phyloP scores from a whole-genome alignment of 2,113 vertebrate genomes.

The Aptenodytes patagonicus region DNA sequence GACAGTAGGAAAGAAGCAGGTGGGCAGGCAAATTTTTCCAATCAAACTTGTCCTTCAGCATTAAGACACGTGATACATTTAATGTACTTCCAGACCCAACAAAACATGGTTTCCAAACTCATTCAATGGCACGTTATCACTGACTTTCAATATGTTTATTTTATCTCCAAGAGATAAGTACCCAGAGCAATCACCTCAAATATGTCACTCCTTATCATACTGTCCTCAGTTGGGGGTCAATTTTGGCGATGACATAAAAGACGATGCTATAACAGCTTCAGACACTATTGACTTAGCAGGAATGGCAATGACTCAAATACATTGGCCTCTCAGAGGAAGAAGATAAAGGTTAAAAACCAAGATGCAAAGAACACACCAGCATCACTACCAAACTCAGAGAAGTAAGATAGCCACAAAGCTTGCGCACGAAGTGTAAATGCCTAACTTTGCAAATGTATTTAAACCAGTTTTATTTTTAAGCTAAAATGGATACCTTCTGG shows the following conservation, averaged over 20 bases:
- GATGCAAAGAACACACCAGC: neutral
- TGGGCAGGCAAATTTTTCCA: neutral
- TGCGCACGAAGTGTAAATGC: neutral
- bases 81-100: neutral
- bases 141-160: neutral
- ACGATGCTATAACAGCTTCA: accelerated
- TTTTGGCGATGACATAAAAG: neutral
- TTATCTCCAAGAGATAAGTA: neutral
- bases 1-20: neutral
- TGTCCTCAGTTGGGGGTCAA: neutral
- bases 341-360: neutral
- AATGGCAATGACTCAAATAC: neutral
- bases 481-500: neutral
- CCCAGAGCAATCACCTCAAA: neutral
- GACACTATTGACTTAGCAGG: neutral
- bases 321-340: neutral
- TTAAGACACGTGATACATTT: neutral
- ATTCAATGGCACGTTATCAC: neutral
- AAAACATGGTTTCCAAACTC: neutral
- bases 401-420: neutral
- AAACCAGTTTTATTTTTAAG: neutral
- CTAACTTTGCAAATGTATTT: neutral
- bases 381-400: neutral
- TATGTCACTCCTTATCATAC: neutral
- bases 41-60: neutral